Conservation (phyloP, 2,888 invertebrate genomes). For the Lampropteryx suffumata region DNA sequence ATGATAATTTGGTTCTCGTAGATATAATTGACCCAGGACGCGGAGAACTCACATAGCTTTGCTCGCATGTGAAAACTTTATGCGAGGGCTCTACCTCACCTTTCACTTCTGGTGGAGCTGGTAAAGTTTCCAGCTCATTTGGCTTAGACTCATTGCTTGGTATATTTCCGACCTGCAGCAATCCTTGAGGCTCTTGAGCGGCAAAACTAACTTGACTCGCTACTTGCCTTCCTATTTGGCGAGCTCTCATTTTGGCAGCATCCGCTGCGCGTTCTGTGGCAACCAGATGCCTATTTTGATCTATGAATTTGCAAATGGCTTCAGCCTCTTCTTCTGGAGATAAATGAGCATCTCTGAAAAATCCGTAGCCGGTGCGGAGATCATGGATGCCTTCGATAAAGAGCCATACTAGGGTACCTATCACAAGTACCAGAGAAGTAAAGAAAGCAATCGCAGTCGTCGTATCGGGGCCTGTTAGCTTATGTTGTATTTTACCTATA, state of each 20-base stretch:
- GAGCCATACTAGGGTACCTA: conserved; percentile 62
- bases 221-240: conserved; percentile 50
- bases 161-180: conserved; percentile 42
- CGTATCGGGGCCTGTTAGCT: conserved; percentile 54
- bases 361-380: conserved; percentile 66
- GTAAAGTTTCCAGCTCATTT: conserved; percentile 50
- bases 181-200: conserved; percentile 60
- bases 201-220: conserved; percentile 52
- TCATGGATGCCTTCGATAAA: conserved; percentile 66
- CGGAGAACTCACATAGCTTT: conserved; percentile 60
- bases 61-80: conserved; percentile 56
- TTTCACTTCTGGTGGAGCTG: conserved; percentile 54
- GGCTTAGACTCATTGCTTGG: conserved; percentile 34
- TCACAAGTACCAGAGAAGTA: conserved; percentile 58
- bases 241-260: conserved; percentile 59
- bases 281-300: conserved; percentile 56
- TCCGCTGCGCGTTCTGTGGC: conserved; percentile 54
- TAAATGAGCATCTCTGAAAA: conserved; percentile 67
- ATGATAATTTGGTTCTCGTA: conserved; percentile 44
- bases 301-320: conserved; percentile 65
- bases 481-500: conserved; percentile 57
- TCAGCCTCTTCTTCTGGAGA: conserved; percentile 67
- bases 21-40: conserved; percentile 55
- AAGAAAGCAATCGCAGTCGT: conserved; percentile 60
- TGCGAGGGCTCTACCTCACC: conserved; percentile 41